Conservation (phyloP, 1,140 invertebrate species). For the Aricia agestis region DNA sequence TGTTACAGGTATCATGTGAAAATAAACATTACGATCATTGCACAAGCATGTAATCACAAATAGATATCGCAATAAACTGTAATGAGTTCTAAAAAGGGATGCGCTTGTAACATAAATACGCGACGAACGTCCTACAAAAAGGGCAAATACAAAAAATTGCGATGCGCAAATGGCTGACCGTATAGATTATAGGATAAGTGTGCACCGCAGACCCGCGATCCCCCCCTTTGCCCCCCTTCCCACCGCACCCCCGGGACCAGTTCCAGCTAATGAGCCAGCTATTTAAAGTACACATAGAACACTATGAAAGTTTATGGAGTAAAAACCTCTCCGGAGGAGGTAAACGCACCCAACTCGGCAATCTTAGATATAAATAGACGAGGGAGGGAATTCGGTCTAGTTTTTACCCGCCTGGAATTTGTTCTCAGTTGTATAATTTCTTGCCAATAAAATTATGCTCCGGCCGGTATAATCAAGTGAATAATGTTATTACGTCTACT, state of each 20-base stretch:
- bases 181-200: constrained; percentile 30
- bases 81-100: not conserved
- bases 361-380: constrained; percentile 48
- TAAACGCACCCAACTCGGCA: constrained; percentile 41
- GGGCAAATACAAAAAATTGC: constrained; percentile 14
- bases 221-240: no score
- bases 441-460: constrained; percentile 18
- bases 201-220: constrained; percentile 21
- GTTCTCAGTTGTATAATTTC: constrained; percentile 22
- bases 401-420: constrained; percentile 31
- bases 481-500: not conserved
- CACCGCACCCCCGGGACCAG: constrained; percentile 34
- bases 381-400: constrained; percentile 39
- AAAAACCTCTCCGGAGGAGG: constrained; percentile 42
- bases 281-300: constrained; percentile 41
- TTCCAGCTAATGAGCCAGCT: constrained; percentile 46
- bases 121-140: constrained; percentile 2
- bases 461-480: not conserved
- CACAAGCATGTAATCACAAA: not conserved
- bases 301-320: constrained; percentile 42
- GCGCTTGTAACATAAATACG: not conserved
- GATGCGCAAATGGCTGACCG: constrained; percentile 7
- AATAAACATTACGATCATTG: not conserved
- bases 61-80: not conserved
- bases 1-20: not conserved